A percentile compares a stretch with the other conserved stretches of the same genome.
phyloP scores from a whole-genome alignment of 2,113 vertebrate genomes.

The Lepisosteus osseus region DNA sequence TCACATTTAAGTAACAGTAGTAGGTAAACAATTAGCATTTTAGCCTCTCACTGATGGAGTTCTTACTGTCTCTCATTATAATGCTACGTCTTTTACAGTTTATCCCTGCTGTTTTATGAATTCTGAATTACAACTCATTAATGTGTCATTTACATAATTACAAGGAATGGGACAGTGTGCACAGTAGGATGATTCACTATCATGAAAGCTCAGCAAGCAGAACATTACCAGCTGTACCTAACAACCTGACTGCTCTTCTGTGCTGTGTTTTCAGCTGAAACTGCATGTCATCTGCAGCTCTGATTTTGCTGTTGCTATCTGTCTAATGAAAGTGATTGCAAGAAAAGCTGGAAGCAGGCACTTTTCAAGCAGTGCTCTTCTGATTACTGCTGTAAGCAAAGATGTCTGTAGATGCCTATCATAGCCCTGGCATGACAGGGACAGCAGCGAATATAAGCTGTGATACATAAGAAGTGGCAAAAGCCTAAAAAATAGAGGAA shows the following conservation, averaged over 20 bases:
- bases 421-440: too few relatives aligned
- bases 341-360: neutral
- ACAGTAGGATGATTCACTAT: slow-evolving; percentile 58
- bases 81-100: slow-evolving; percentile 62
- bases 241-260: neutral
- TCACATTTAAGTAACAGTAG: slow-evolving; percentile 62
- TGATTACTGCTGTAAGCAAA: neutral
- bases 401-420: neutral
- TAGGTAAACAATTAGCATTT: slow-evolving; percentile 72
- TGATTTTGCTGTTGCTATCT: slow-evolving; percentile 1
- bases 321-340: neutral
- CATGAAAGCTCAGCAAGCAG: slow-evolving; percentile 37
- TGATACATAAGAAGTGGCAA: too few relatives aligned
- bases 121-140: slow-evolving; percentile 77
- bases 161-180: slow-evolving; percentile 62
- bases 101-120: slow-evolving; percentile 75
- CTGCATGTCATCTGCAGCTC: slow-evolving; percentile 37
- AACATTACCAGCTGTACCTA: slow-evolving; percentile 19
- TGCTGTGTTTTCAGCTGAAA: neutral
- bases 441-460: neutral
- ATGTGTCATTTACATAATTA: slow-evolving; percentile 78
- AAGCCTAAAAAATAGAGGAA: too few relatives aligned
- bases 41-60: slow-evolving; percentile 56
- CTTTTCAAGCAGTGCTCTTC: neutral
- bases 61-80: slow-evolving; percentile 58